These are phyloP conservation scores for Phoenicopterus ruber DNA, from an alignment of 2,113 vertebrate species.

Conservation along the genomic window DNA sequence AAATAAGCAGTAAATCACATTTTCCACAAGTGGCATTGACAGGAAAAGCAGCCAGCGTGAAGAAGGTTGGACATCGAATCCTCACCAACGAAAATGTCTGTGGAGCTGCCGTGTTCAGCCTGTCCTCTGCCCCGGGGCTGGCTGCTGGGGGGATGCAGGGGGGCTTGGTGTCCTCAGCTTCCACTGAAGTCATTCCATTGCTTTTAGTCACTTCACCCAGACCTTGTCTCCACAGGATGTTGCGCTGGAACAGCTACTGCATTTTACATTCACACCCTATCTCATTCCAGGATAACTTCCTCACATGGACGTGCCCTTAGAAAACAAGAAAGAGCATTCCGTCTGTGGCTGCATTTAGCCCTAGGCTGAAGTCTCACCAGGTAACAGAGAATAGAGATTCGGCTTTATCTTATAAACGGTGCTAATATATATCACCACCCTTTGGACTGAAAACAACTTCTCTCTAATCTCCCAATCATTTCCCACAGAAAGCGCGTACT, in stretches of 20 bases:
- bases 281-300: constrained; percentile 57
- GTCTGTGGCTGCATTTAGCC: constrained; percentile 55
- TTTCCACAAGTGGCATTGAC: neutral
- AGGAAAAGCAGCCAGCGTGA: neutral
- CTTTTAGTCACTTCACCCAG: constrained; percentile 26
- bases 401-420: constrained; percentile 54
- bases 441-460: constrained; percentile 18
- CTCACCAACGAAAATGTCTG: too few relatives aligned
- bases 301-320: constrained; percentile 7
- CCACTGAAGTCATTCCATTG: neutral
- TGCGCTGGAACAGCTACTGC: constrained; percentile 24
- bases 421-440: constrained; percentile 40
- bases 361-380: constrained; percentile 52
- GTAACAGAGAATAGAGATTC: constrained; percentile 46
- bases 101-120: neutral
- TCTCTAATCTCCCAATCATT: constrained; percentile 31
- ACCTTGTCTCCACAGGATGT: constrained; percentile 21
- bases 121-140: neutral
- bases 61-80: neutral
- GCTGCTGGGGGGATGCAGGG: neutral
- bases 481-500: neutral
- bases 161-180: neutral
- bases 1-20: neutral
- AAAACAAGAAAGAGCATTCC: neutral
- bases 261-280: constrained; percentile 45